Base-by-base conservation (phyloP, 2,888 invertebrate species). In the Dysmachus trigonus region DNA sequence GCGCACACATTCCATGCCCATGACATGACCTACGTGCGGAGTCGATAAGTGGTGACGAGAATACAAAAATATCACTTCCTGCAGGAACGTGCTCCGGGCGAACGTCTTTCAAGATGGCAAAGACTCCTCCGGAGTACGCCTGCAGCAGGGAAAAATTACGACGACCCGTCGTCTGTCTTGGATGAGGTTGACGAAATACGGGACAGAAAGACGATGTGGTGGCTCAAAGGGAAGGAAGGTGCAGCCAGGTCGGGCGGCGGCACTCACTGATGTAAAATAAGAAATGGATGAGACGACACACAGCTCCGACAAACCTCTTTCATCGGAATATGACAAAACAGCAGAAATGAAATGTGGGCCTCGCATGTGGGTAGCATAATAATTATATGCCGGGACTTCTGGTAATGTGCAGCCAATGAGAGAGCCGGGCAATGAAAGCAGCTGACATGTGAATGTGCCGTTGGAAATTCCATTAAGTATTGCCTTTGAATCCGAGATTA, bases 21-120 rank as follows among this genome's bases (percentile, higher is more conserved):
- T 79, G 84, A 79, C 79, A 86, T 86, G 86, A 86, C 86, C 86
- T 86, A 86, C 86, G 86, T 86, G 86, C 86, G 53, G 77, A 86
- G 86, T 85, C 85, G 85, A 81, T 86, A 86, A 85, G 85, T 85
- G 84, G 83, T 72, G 83, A 83, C 72, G 72, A 72, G 83, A 83
- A 83, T 83, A 83, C 83, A 83, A 83, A 83, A 83, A 83, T 83
- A 72, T 72, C 83, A 83, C 83, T 83, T 83, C 83, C 83, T 83
- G 35, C 83, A 72, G 83, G 83, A 83, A 83, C 83, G 83, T 83
- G 83, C 72, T n/a, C n/a, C 83, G 41, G 72, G 22, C 53, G 62
- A 83, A 72, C 27, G 83, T 83, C 83, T 83, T 83, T 72, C n/a
- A 83, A 72, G 72, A 72, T 38, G 83, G 72, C 72, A 83, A 83